These are phyloP conservation scores for Agrochola lota DNA, from an alignment of 2,888 invertebrate species.

Conservation along the genomic window DNA sequence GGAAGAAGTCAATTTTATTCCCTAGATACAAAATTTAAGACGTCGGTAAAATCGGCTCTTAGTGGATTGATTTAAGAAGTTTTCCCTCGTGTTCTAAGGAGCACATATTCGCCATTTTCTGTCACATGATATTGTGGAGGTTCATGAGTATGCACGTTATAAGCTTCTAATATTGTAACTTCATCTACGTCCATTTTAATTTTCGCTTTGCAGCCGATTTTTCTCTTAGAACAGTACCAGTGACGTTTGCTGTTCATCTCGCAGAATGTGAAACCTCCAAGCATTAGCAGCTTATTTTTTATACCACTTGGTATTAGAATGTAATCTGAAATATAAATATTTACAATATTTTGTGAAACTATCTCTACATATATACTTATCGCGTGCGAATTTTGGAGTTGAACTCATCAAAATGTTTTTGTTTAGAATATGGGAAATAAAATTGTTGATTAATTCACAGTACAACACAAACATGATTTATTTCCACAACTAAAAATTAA, in stretches of 20 bases:
- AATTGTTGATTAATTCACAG: not conserved
- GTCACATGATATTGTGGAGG: conserved; percentile 66
- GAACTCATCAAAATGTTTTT: not conserved
- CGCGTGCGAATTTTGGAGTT: not conserved
- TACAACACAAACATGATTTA: not conserved
- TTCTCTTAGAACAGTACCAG: conserved; percentile 65
- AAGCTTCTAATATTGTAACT: conserved; percentile 51
- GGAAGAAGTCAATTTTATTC: too few relatives aligned
- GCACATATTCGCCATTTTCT: conserved; percentile 60
- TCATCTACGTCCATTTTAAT: conserved; percentile 60
- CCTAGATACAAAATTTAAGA: too few relatives aligned
- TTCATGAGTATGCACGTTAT: conserved; percentile 66
- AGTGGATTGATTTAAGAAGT: not conserved
- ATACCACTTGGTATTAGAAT: conserved; percentile 53
- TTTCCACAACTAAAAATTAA: not conserved
- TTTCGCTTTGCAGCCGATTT: conserved; percentile 62
- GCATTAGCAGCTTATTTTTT: conserved; percentile 60
- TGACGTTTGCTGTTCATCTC: conserved; percentile 39
- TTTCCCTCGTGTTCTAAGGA: conserved; percentile 27
- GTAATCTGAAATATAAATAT: conserved; percentile 31
- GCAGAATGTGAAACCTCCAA: conserved; percentile 66
- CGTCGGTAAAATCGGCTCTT: not conserved
- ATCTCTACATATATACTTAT: not conserved
- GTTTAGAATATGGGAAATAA: not conserved
- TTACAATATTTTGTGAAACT: not conserved